A percentile compares a stretch with the other conserved stretches of the same genome.
Evolutionary conservation across 2,888 invertebrate species (phyloP).

Genomic region (Ommatoiulus sabulosus): DNA sequence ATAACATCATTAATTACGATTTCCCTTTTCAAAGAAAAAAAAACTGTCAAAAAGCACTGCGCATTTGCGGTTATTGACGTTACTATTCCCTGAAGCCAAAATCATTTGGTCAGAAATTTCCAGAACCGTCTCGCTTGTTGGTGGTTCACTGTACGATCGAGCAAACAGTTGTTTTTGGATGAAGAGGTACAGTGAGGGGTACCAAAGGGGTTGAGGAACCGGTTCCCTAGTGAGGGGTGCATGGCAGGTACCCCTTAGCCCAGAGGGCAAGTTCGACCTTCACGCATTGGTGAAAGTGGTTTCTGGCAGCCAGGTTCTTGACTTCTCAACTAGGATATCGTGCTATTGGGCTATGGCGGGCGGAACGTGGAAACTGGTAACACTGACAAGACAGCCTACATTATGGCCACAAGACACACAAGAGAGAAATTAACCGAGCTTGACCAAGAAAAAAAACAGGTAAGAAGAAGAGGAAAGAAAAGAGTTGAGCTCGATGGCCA

Average conservation of each 20-base stretch:
- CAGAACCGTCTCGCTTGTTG: background rate
- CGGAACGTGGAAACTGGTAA: background rate
- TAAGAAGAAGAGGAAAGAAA: background rate
- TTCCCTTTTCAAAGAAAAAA: too few relatives aligned
- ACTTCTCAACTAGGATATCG: constrained; percentile 14
- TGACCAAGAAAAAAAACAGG: background rate
- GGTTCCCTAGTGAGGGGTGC: background rate
- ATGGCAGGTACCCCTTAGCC: background rate
- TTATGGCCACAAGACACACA: background rate
- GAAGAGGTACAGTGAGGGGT: background rate
- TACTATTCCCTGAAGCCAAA: too few relatives aligned
- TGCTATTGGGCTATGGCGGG: background rate
- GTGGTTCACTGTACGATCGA: background rate
- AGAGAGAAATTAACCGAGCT: background rate
- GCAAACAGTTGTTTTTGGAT: background rate
- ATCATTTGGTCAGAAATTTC: background rate
- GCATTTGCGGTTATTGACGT: too few relatives aligned
- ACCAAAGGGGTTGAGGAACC: background rate
- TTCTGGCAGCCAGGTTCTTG: background rate
- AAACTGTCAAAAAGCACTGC: too few relatives aligned
- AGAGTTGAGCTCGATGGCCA: background rate
- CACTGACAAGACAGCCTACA: constrained; percentile 4
- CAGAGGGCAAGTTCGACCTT: background rate
- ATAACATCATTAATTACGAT: too few relatives aligned
- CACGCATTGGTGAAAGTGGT: background rate